These are phyloP conservation scores for Gastracanthus pulcherrimus DNA, from an alignment of 2,888 invertebrate genomes.

Conservation along the genomic window DNA sequence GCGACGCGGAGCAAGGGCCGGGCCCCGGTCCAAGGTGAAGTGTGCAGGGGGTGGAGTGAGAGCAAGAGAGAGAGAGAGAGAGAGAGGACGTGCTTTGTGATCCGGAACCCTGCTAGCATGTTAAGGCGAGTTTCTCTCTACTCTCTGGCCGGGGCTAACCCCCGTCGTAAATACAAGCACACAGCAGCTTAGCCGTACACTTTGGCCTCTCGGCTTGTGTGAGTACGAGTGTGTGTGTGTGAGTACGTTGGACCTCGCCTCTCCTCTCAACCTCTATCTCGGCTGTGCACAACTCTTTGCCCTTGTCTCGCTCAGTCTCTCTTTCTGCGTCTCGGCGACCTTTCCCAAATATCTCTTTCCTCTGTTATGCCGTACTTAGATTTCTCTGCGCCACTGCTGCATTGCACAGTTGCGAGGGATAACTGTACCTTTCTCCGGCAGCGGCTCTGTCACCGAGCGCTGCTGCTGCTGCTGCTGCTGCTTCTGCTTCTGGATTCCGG, in stretches of 20 bases:
- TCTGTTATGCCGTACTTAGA: background rate
- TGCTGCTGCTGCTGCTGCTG: too few relatives aligned
- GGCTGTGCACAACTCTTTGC: constrained; percentile 47
- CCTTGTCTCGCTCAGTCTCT: constrained; percentile 29
- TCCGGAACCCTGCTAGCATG: constrained; percentile 67
- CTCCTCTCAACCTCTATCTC: background rate
- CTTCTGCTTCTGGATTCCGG: too few relatives aligned
- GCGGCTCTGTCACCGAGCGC: too few relatives aligned
- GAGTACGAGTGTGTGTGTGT: background rate
- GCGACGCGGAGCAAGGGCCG: constrained; percentile 64
- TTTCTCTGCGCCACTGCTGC: background rate
- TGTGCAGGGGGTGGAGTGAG: background rate
- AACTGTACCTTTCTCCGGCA: too few relatives aligned
- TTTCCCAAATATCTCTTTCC: too few relatives aligned
- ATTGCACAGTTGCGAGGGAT: background rate
- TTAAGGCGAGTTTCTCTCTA: constrained; percentile 60
- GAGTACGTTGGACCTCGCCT: background rate
- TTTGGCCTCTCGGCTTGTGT: background rate
- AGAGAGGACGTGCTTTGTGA: constrained; percentile 71
- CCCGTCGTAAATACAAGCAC: constrained; percentile 62
- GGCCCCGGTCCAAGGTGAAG: constrained; percentile 26
- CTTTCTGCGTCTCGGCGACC: background rate
- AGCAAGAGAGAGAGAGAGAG: too few relatives aligned
- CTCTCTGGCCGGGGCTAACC: constrained; percentile 8
- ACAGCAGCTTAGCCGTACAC: constrained; percentile 28